Evolutionary conservation across 2,797 vertebrate species (phyloP).

Genomic region (Ctenosaura bakeri): DNA sequence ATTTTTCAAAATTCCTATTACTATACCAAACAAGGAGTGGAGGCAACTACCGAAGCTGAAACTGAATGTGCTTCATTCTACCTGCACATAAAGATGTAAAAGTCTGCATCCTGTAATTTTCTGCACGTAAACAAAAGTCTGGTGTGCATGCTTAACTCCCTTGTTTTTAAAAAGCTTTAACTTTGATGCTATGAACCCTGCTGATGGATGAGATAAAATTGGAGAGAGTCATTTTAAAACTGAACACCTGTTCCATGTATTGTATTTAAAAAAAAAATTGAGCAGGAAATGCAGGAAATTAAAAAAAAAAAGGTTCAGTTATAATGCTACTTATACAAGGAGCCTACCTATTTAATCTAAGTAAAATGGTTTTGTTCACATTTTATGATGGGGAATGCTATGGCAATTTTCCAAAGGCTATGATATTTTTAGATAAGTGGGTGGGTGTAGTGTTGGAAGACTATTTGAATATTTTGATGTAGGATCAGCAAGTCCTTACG

Average conservation of each 20-base stretch:
- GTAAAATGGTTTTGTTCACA: conserved; percentile 2
- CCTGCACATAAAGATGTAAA: neutral
- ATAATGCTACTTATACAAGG: neutral
- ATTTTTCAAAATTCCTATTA: neutral
- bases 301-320: neutral
- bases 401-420: neutral
- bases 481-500: conserved; percentile 5
- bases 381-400: conserved; percentile 20
- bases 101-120: neutral
- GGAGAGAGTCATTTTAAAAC: neutral
- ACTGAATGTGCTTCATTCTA: neutral
- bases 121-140: neutral
- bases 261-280: neutral
- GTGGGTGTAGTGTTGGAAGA: conserved; percentile 11
- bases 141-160: neutral
- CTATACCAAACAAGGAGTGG: neutral
- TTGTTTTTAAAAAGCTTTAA: neutral
- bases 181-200: neutral
- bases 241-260: neutral
- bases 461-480: conserved; percentile 17
- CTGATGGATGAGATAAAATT: neutral
- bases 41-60: neutral
- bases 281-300: conserved; percentile 9
- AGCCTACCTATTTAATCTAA: neutral
- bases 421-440: conserved; percentile 26